A percentile compares a stretch with the other conserved stretches of the same genome.
Conservation (phyloP, 1,140 invertebrate genomes). For the Brachystomella parvula region DNA sequence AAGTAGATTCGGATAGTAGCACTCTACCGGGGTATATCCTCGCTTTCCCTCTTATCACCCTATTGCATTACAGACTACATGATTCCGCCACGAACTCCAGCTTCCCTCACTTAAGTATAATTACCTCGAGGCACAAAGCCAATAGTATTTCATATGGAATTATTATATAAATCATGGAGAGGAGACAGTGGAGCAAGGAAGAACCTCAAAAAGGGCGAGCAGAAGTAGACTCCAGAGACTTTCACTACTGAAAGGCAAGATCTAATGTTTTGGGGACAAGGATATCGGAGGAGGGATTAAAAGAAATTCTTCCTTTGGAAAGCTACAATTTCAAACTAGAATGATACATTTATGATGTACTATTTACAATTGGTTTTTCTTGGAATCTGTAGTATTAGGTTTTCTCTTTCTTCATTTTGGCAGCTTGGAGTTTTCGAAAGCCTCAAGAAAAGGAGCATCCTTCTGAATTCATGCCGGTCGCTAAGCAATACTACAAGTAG, state of each 20-base stretch:
- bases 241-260: not conserved
- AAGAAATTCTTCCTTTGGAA: not conserved
- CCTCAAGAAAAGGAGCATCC: no score
- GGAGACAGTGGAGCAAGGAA: slow-evolving; percentile 3
- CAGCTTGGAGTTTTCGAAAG: no score
- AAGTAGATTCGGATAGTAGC: no score
- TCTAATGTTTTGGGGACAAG: not conserved
- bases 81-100: not conserved
- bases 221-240: slow-evolving; percentile 6
- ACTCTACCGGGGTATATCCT: no score
- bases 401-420: no score
- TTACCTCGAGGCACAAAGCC: slow-evolving; percentile 24
- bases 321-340: not conserved
- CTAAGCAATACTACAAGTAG: no score
- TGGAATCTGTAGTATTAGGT: no score
- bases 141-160: slow-evolving; percentile 20
- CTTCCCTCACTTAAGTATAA: slow-evolving; percentile 6
- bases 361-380: no score
- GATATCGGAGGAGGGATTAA: not conserved
- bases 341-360: no score
- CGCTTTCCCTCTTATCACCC: not conserved
- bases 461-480: no score
- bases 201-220: slow-evolving; percentile 1
- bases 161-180: slow-evolving; percentile 19
- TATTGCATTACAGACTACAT: not conserved